Conservation (phyloP, 2,797 vertebrate genomes). For the Loriculus beryllinus region DNA sequence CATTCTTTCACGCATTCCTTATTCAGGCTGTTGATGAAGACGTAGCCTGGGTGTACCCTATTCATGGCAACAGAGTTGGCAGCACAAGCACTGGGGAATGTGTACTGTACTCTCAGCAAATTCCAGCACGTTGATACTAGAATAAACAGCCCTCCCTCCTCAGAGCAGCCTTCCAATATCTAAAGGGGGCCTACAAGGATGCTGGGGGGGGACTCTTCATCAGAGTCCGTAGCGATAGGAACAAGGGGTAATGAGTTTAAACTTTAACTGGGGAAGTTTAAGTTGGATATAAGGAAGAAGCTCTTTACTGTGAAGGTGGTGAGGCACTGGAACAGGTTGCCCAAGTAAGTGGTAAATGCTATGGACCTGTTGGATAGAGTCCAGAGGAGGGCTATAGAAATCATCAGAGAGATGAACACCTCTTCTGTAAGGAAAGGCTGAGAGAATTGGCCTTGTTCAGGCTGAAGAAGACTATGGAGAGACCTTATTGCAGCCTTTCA, state of each 20-base stretch:
- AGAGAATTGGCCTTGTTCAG: not conserved
- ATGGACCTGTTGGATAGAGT: not conserved
- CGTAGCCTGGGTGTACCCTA: not conserved
- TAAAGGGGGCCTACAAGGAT: not conserved
- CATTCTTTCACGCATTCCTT: not conserved
- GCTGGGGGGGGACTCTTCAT: not conserved
- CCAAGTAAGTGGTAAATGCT: not conserved
- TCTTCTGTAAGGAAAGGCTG: not conserved
- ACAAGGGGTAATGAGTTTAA: not conserved
- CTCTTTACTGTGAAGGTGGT: not conserved
- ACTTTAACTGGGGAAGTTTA: not conserved
- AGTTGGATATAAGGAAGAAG: not conserved
- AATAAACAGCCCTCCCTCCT: not conserved
- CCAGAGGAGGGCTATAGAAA: not conserved
- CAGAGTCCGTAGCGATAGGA: not conserved
- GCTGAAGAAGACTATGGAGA: not conserved
- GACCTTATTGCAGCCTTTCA: not conserved
- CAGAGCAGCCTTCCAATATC: not conserved
- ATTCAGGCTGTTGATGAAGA: not conserved
- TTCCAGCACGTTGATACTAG: not conserved
- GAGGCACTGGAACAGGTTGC: not conserved
- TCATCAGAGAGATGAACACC: not conserved
- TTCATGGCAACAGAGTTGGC: not conserved
- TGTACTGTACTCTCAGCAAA: not conserved
- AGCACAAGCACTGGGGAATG: fast-evolving